Base-by-base conservation (phyloP, 2,113 vertebrate species). In the Entelurus aequoreus region DNA sequence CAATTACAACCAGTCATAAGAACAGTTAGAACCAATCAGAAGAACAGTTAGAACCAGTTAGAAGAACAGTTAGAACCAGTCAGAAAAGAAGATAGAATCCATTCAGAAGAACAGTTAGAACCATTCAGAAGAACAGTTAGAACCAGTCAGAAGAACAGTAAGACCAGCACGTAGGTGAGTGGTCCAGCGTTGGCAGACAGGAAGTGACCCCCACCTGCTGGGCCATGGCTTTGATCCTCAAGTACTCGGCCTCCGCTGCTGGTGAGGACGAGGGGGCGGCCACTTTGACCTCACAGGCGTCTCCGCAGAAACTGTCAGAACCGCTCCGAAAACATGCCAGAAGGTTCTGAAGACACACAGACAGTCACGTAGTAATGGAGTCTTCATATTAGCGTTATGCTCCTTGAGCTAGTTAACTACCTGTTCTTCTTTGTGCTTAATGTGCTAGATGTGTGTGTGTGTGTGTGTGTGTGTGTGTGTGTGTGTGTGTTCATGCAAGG, bases 221-320 rank as follows among this genome's bases (percentile, higher is more conserved):
- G 5, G 97, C 96, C 96, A 98, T 98, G 15, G 95, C 95, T 76
- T 92, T 91, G 87, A 98, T 97, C 88, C 97, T 92, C 95, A 93
- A 95, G 87, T 96, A 96, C 62, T 99, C 97, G 0, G 95, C 95
- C 86, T 99, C 97, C 0, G 95, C 95, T 4, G 93, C 92, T 0
- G 95, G 92, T 0, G 94, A 98, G 16, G 93, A 90, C 6, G 93
- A 93, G 0, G 97, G 95, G 0, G 96, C 97, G 0, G 96, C 97
- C 56, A 99, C 94, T 80, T 98, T 95, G 75, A 99, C 96, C 84
- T 99, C 95, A 71, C 96, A 99, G 60, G 95, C 97, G 44, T 98
- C 97, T 48, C 95, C 93, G 0, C 91, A 93, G 58, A 96, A 95
- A 82, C 93, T 94, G 82, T 98, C 95, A 0, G 94, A 93, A 10